Base-by-base conservation (phyloP, 2,888 invertebrate species). In the Spialia ferax region DNA sequence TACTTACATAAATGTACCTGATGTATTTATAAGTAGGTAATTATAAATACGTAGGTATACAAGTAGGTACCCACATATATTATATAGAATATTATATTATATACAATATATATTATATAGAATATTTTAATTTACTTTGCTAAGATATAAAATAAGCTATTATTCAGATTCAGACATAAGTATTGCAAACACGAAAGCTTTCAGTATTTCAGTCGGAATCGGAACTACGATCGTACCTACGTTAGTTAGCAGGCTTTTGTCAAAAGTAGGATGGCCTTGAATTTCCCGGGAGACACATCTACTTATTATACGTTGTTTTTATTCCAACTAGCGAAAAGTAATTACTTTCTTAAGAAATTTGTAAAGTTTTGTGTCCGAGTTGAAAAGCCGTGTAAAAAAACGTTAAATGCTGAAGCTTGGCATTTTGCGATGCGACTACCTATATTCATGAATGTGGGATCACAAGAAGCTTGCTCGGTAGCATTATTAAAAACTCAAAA, bases 401-500 rank as follows among this genome's bases (percentile, higher is more conserved):
- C 45, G 11, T 61, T 35, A 61, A 61, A 45, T 45, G 26, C 15
- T 15, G 35, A 45, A 65, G 55, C 65, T 22, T 20, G 15, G n/a
- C 8, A 4, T 15, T 20, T 20, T 26, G 23, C 13, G 7, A 61
- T n/a, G n/a, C n/a, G n/a, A n/a, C n/a, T n/a, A n/a, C n/a, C 35
- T 15, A 32, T 22, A 26, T 67, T 67, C 61, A 67, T 62, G 66
- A 61, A 60, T 61, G 55, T 67, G 62, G 56, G 67, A 68, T 68
- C 61, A 55, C 62, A 68, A 68, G 56, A 68, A 62, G 61, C 56
- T 66, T 55, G 42, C 62, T 38, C 56, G 54, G 67, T 48, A 48
- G 67, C 56, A 56, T 62, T 68, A 68, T 68, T 68, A 68, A 62
- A 68, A 62, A 50, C 67, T 68, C 67, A 68, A 62, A 68, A 68